A percentile compares a stretch with the other conserved stretches of the same genome.
Evolutionary conservation across 64 coral and sea anemone species (phyloP).

Genomic region (Dendrophyllia cribrosa): DNA sequence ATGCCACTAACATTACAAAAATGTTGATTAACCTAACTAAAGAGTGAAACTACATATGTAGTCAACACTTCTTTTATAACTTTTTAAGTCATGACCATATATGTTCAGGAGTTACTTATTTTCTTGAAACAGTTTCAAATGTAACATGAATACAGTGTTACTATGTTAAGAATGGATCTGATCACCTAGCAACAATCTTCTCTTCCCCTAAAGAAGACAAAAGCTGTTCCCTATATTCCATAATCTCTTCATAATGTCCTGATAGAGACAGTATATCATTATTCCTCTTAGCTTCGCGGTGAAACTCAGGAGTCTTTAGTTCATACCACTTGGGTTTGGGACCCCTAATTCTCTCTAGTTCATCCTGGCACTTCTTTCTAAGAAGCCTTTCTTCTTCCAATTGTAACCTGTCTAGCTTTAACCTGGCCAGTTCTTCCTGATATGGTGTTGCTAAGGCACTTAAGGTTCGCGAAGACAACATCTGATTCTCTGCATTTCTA

Average conservation of each 20-base stretch:
- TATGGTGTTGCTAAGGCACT: slow-evolving; percentile 95
- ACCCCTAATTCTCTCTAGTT: slow-evolving; percentile 95
- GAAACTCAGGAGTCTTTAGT: slow-evolving; percentile 92
- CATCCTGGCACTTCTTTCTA: slow-evolving; percentile 75
- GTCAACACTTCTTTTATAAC: no score
- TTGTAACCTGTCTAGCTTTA: slow-evolving; percentile 83
- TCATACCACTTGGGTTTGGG: slow-evolving; percentile 97
- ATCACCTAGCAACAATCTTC: slow-evolving; percentile 35
- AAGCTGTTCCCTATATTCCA: slow-evolving; percentile 89
- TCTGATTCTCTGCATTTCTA: slow-evolving; percentile 84
- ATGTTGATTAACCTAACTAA: no score
- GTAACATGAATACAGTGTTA: no score
- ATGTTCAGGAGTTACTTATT: no score
- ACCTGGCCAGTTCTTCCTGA: slow-evolving; percentile 81
- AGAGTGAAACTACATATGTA: no score
- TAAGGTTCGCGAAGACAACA: slow-evolving; percentile 87
- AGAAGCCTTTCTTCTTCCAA: slow-evolving; percentile 93
- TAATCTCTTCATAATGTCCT: slow-evolving; percentile 93
- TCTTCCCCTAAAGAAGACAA: slow-evolving; percentile 85
- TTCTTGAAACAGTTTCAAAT: no score
- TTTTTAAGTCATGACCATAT: no score
- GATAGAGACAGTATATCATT: slow-evolving; percentile 81
- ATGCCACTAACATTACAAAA: no score
- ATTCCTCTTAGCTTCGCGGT: slow-evolving; percentile 91
- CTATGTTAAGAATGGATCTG: background rate